Conservation (phyloP, 2,888 invertebrate genomes). For the Escarpia spicata region DNA sequence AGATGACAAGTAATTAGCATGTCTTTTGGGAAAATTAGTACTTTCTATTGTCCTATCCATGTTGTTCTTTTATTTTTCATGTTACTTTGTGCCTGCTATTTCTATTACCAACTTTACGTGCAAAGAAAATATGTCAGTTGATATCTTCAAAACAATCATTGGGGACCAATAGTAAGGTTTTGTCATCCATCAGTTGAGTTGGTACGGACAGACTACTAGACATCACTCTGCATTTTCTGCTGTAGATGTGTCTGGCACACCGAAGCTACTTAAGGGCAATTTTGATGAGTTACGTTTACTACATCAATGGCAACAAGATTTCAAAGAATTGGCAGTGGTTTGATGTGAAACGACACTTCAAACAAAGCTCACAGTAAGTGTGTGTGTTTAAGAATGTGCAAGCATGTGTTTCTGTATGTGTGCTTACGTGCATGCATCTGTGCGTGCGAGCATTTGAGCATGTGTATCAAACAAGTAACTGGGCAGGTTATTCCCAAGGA, state of each 20-base stretch:
- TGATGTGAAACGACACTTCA: not conserved
- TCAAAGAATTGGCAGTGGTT: not conserved
- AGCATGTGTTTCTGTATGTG: too few species aligned
- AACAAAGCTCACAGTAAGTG: not conserved
- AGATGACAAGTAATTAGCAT: too few species aligned
- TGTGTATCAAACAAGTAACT: not conserved
- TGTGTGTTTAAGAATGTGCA: not conserved
- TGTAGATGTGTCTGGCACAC: not conserved
- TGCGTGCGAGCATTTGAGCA: too few species aligned
- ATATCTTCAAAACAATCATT: not conserved
- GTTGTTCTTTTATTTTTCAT: too few species aligned
- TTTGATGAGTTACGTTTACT: not conserved
- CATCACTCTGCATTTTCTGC: not conserved
- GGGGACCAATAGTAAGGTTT: not conserved
- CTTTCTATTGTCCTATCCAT: too few species aligned
- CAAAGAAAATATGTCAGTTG: not conserved
- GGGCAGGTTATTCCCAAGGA: not conserved
- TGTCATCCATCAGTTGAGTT: not conserved
- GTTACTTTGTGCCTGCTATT: too few species aligned
- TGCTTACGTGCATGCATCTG: too few species aligned
- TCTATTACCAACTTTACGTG: not conserved
- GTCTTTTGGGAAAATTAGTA: too few species aligned
- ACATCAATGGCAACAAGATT: not conserved
- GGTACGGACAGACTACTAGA: not conserved
- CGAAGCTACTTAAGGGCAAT: not conserved